A percentile compares a stretch with the other conserved stretches of the same genome.
phyloP scores from a whole-genome alignment of 1,140 invertebrate species.

The Carcinoscorpius rotundicauda region DNA sequence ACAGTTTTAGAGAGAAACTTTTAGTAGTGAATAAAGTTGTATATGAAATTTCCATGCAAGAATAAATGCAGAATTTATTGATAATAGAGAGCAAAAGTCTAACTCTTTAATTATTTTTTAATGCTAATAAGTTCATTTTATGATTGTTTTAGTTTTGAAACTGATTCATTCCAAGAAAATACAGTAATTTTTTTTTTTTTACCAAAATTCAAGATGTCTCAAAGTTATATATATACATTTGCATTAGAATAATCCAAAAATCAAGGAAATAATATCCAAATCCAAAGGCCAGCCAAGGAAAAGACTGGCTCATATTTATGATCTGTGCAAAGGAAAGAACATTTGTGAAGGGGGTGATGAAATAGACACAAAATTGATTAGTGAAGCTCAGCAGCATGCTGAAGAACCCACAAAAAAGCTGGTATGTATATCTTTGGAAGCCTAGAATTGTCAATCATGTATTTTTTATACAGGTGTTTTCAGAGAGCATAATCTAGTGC shows the following conservation, averaged over 20 bases:
- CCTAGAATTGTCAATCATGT: no score
- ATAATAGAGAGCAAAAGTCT: no score
- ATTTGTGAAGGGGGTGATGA: constrained; percentile 98
- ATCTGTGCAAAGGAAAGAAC: constrained; percentile 94
- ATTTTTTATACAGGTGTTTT: no score
- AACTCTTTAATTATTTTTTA: no score
- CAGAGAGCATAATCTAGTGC: no score
- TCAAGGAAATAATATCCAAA: constrained; percentile 94
- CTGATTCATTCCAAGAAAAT: no score
- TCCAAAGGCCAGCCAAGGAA: constrained; percentile 94
- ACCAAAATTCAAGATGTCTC: constrained; percentile 5
- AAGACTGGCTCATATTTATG: constrained; percentile 88
- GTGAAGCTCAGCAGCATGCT: constrained; percentile 20
- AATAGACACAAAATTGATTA: constrained; percentile 52
- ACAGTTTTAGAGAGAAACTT: neutral
- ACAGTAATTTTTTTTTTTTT: neutral
- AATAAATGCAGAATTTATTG: no score
- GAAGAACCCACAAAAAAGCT: constrained; percentile 20
- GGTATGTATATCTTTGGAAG: constrained; percentile 4
- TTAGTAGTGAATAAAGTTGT: neutral
- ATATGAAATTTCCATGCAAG: no score
- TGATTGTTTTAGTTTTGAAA: no score
- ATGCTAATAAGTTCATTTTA: no score
- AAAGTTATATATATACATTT: neutral
- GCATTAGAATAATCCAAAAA: constrained; percentile 74